Evolutionary conservation across 2,113 vertebrate species (phyloP), one percentile per base, ranked within the genome.

Genomic region (Struthidea cinerea): DNA sequence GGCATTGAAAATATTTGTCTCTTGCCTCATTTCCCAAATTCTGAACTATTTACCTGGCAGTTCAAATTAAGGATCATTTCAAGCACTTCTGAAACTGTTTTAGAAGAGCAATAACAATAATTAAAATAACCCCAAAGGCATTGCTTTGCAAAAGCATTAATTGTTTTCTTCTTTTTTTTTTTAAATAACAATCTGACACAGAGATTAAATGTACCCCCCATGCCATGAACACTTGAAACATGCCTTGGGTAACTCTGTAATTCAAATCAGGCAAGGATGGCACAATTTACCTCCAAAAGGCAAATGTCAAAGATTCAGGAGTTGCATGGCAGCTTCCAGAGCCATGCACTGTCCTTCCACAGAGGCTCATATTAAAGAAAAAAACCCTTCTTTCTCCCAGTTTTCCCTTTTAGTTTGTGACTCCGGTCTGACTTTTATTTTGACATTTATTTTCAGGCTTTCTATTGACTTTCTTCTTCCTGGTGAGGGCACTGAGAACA

Each of bases 1-100:
- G 61, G 89, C 89, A 60, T 93, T 84, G 78, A 94, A 61, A 89
- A 13, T 56, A 95, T 79, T 87, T 49, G 28, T 91, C 84, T 91
- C 91, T 91, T 35, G 68, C 77, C 73, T 95, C 77, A 75, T 92
- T 94, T 94, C 65, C 80, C 60, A 82, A 67, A 91, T 56, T 64
- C 49, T 71, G 37, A 94, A 87, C 74, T 81, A 23, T 82, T 84
- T 95, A 91, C 87, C 93, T 70, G 77, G 57, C 89, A 94, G 83
- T 68, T 84, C 87, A 91, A 84, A 87, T 92, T 87, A 94, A 91
- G 52, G 74, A 68, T 47, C 13, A 70, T 92, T 92, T 84, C 91
- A 94, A 89, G 77, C n/a, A 81, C 56, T 90, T 84, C 76, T 94
- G 69, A 76, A 94, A 84, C 80, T 47, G 69, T 78, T 95, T 87